Evolutionary conservation across 2,797 vertebrate genomes (phyloP), one percentile per base, ranked within the genome.

Genomic region (Acipenser ruthenus): DNA sequence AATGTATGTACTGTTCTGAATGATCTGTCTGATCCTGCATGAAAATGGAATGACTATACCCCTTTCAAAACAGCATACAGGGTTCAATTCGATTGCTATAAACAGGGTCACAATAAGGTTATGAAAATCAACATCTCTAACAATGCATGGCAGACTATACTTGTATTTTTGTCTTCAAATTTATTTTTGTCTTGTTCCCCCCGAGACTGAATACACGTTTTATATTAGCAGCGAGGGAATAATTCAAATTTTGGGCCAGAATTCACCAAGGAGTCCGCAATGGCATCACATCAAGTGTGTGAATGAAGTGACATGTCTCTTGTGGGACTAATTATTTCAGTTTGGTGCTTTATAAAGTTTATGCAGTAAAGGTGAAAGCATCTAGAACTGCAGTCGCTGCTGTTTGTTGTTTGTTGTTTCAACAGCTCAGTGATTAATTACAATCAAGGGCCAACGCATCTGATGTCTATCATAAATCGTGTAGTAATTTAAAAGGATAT

Each of bases 211-310:
- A 55, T 1, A 12, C 10, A 72, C 73, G 72, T 77, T 86, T 83
- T 75, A 75, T 79, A 65, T 71, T 78, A 81, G 78, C 84, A 78
- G 76, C 72, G 73, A 63, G 0, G 0, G 69, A 75, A 69, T 60
- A 69, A 79, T 71, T 73, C 68, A 5, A 69, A 73, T 77, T 37
- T 80, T 77, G 73, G 77, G 79, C 77, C 74, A 76, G 76, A 70
- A 66, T 78, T 63, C 74, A 71, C 79, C 77, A 77, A 78, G 72
- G 78, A 71, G 72, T 69, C 73, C 37, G 62, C 67, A 60, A 63
- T 7, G 15, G 12, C 6, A n/a, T 52, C 18, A 77, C n/a, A 37
- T n/a, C 47, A 48, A 48, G 47, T 9, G 18, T 7, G 18, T 15
- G 60, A 79, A 81, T 62, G 50, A 63, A 73, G 52, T 68, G 66